Base-by-base conservation (phyloP, 2,888 invertebrate species). In the Thecocarcelia acutangulata region DNA sequence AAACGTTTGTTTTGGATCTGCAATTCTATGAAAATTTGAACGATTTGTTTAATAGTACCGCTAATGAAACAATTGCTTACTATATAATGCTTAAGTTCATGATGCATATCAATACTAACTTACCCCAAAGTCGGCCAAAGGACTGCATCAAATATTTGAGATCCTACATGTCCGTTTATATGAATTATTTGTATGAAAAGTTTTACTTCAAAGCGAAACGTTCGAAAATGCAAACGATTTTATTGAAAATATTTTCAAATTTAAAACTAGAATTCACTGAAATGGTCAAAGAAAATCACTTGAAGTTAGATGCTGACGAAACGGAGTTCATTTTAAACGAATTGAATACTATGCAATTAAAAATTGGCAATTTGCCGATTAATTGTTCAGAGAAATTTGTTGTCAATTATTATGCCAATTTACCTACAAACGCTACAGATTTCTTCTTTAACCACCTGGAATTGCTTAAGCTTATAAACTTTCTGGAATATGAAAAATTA, bases 21-120 rank as follows among this genome's bases (percentile, higher is more conserved):
- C 80, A 68, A 28, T 88, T 87, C 80, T 83, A 86, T 63, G 74
- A 83, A 33, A 72, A 85, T 50, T 52, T 88, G 15, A 80, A 82
- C 6, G 54, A 58, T 13, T 58, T 85, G 24, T 80, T 88, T 4
- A 42, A n/a, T 0, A 46, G 40, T 2, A 85, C 82, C 46, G 84
- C 87, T 8, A 88, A 88, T 50, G 88, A 87, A 70, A 88, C 88
- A 1, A 85, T 88, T 28, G 85, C 86, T 24, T 85, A 87, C 56
- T 88, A 88, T 68, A 80, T 88, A 4, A 88, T 88, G 88, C 81
- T 88, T 56, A 88, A 88, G 73, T 84, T 88, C 46, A 85, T 88
- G 84, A 85, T 86, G 15, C 72, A 75, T 0, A 59, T 87, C 5
- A 86, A 79, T 28, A 83, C 75, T 11, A 86, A 87, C 64, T 50